These are phyloP conservation scores for Decapterus maruadsi DNA, from an alignment of 2,797 vertebrate species.

Conservation along the genomic window DNA sequence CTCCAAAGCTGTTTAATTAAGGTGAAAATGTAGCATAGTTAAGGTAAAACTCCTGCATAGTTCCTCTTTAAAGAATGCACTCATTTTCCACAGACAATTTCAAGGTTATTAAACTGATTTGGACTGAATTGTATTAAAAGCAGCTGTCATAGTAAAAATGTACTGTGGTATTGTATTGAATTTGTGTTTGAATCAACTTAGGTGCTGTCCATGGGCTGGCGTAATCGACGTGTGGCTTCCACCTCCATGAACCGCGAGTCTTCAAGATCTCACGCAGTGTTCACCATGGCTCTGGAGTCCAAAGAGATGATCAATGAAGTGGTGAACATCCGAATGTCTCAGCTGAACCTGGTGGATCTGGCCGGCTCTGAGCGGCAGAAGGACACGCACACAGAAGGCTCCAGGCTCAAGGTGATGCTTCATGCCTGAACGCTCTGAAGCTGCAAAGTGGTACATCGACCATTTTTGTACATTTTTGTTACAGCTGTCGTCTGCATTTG, in stretches of 20 bases:
- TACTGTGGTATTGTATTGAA: not conserved
- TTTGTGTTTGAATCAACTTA: slow-evolving; percentile 46
- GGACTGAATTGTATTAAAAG: not conserved
- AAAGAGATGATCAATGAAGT: slow-evolving; percentile 91
- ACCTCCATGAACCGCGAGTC: slow-evolving; percentile 99
- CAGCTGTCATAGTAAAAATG: not conserved
- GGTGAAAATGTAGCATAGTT: too few relatives aligned
- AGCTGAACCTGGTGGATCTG: slow-evolving; percentile 95
- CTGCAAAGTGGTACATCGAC: not conserved
- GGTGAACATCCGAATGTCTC: slow-evolving; percentile 94
- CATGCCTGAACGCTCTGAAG: not conserved
- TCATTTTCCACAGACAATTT: too few relatives aligned
- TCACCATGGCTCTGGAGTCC: slow-evolving; percentile 94
- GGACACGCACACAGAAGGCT: slow-evolving; percentile 93
- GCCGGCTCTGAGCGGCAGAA: slow-evolving; percentile 97
- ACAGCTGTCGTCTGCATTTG: slow-evolving; percentile 13
- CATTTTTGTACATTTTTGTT: not conserved
- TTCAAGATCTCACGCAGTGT: slow-evolving; percentile 96
- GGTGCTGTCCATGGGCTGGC: slow-evolving; percentile 95
- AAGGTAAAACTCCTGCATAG: too few relatives aligned
- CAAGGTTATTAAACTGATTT: not conserved
- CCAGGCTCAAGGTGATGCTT: slow-evolving; percentile 90
- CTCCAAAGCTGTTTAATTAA: too few relatives aligned
- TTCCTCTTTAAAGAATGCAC: too few relatives aligned
- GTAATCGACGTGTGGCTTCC: slow-evolving; percentile 94